Evolutionary conservation across 2,797 vertebrate species (phyloP), one percentile per base, ranked within the genome.

Genomic region (Lagocephalus sceleratus): DNA sequence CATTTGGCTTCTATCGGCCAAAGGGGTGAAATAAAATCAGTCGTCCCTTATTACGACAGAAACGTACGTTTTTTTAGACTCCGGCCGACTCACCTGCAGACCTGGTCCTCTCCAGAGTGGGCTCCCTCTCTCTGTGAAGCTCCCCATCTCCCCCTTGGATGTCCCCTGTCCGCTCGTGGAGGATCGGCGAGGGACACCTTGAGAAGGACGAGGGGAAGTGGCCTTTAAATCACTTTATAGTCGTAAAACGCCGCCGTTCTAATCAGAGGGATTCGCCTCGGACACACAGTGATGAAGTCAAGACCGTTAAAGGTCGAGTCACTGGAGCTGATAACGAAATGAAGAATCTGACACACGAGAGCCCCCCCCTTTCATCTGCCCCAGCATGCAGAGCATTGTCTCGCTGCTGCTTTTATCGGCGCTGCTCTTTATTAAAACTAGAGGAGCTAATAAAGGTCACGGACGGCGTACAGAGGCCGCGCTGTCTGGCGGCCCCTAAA

Each of bases 181-280:
- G 90, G 25, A 94, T 83, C 19, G 95, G 95, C 23, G 96, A 98
- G 19, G 93, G 94, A 75, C 95, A 96, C 73, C 96, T 99, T 76
- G 51, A 58, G 35, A 54, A 56, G 22, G 52, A 25, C 42, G 29
- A 53, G 20, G 19, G 40, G 21, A 7, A 50, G 52, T 2, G 21
- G 42, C 22, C 50, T 49, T 47, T 48, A 47, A 60, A 56, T 71
- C 10, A 20, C 54, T 59, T 50, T 54, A 50, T 40, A 29, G 55
- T 56, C 42, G 46, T n/a, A 51, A 50, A 35, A 35, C 2, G 56
- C 60, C 64, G 60, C 35, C 58, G 25, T 68, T 74, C 52, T 32
- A 44, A n/a, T 42, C 47, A 20, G 59, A 62, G 42, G 40, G 65
- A 76, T 72, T 67, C 44, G 51, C 53, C 32, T 44, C 58, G 54